phyloP scores from a whole-genome alignment of 2,113 vertebrate genomes.

The Solea solea region DNA sequence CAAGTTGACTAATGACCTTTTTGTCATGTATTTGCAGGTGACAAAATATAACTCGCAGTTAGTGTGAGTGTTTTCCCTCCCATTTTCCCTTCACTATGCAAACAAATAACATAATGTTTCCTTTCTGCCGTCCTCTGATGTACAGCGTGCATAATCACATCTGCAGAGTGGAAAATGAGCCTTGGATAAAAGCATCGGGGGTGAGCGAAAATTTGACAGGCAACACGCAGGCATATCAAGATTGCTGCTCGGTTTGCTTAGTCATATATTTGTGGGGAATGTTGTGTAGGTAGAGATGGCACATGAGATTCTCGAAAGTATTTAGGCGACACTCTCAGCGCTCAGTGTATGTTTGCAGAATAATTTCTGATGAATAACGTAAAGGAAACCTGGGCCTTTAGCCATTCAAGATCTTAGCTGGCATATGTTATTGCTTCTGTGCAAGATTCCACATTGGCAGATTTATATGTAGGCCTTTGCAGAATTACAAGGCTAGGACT shows the following conservation, averaged over 20 bases:
- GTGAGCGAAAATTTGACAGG: constrained; percentile 15
- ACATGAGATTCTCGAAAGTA: not conserved
- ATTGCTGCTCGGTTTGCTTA: constrained; percentile 19
- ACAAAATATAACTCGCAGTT: constrained; percentile 1
- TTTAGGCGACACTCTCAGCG: not conserved
- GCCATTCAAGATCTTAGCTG: constrained; percentile 10
- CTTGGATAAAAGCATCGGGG: constrained; percentile 1
- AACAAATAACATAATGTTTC: constrained; percentile 2
- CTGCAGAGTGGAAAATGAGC: constrained; percentile 24
- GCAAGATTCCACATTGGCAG: constrained; percentile 17
- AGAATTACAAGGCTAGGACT: constrained; percentile 23
- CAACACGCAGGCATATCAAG: not conserved
- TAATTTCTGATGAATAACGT: constrained; percentile 13
- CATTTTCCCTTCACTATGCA: not conserved
- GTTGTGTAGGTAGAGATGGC: not conserved
- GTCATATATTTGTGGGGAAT: constrained; percentile 15
- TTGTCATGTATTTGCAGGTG: constrained; percentile 4
- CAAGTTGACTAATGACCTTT: constrained; percentile 17
- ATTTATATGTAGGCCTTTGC: constrained; percentile 30
- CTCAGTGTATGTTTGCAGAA: not conserved
- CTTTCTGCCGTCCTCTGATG: constrained; percentile 1
- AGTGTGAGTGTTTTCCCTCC: not conserved
- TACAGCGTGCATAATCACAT: not conserved
- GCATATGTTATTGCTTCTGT: constrained; percentile 44
- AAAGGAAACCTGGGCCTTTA: constrained; percentile 13